Base-by-base conservation (phyloP, 64 coral and sea anemone species). In the Pocillopora verrucosa region DNA sequence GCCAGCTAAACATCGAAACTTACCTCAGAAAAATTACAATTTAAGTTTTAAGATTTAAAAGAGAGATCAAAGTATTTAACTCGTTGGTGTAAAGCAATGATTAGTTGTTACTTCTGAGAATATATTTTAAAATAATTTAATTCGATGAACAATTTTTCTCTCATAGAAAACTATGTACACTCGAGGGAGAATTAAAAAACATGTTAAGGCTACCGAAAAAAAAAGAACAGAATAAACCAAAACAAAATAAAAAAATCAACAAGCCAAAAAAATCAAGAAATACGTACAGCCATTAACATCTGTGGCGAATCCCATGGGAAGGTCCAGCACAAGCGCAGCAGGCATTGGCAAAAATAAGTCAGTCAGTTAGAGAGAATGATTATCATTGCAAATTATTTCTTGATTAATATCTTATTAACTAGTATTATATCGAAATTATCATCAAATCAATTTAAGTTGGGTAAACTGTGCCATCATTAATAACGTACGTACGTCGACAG, bases 281-380 rank as follows among this genome's bases (percentile, higher is more conserved):
- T 92, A 92, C 90, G 58, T 92, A 92, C 90, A 72, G 90, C 85
- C 90, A 92, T 92, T 92, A 92, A 22, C 90, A 92, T 92, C 90
- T 92, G 90, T 56, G 65, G 79, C 59, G 36, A 73, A 75, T 87
- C 84, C 90, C 74, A 45, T 14, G 61, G 41, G 37, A 51, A 45
- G 19, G 56, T 72, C 82, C 75, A 20, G 20, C 19, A 85, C 82
- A 85, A 70, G 82, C 82, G 64, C 65, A 85, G 61, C 57, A 85
- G 72, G 82, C 82, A 85, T 85, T 72, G 82, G 63, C 82, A 85
- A 85, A 85, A 85, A 85, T 41, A 85, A 85, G 82, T 85, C 82
- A 72, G 82, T 85, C 20, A 85, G 82, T 85, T 85, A 72, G 22
- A 85, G 15, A 65, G n/a, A 56, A 72, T 85, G 11, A 85, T 85